Evolutionary conservation across 2,888 invertebrate genomes (phyloP).

Genomic region (Girardia tigrina): DNA sequence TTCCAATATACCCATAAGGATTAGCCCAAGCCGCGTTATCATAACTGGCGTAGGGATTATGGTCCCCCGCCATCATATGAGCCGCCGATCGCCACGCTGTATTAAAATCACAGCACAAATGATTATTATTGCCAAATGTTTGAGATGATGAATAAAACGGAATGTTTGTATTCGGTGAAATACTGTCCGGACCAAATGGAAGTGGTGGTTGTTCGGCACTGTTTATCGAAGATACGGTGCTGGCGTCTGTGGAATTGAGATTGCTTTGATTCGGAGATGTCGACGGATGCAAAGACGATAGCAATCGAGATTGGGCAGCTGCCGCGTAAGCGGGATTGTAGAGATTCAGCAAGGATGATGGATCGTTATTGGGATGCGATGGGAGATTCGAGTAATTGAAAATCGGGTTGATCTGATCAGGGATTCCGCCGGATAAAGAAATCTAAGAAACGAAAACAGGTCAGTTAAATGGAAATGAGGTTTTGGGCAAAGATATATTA

Average conservation of each 20-base stretch:
- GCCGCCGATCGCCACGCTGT: background rate
- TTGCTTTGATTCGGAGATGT: conserved; percentile 20
- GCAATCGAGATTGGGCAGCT: conserved; percentile 26
- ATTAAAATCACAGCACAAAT: background rate
- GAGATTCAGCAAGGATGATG: conserved; percentile 24
- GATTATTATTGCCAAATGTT: background rate
- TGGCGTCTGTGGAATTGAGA: conserved; percentile 11
- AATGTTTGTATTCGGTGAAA: conserved; percentile 14
- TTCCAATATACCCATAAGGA: conserved; percentile 20
- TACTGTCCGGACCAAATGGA: conserved; percentile 10
- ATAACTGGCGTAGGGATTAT: conserved; percentile 5
- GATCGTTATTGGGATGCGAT: background rate
- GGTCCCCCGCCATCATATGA: background rate
- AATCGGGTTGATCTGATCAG: background rate
- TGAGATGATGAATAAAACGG: background rate
- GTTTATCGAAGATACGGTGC: background rate
- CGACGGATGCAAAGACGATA: background rate
- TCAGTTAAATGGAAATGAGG: no score
- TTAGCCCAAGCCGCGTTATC: background rate
- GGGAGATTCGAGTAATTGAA: conserved; percentile 15
- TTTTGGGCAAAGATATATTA: no score
- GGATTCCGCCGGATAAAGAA: background rate
- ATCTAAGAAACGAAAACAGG: no score
- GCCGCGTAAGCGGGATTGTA: conserved; percentile 35
- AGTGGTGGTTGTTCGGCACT: conserved; percentile 3